A percentile compares a stretch with the other conserved stretches of the same genome.
Evolutionary conservation across 2,113 vertebrate species (phyloP).

Genomic region (Lophura nycthemera): DNA sequence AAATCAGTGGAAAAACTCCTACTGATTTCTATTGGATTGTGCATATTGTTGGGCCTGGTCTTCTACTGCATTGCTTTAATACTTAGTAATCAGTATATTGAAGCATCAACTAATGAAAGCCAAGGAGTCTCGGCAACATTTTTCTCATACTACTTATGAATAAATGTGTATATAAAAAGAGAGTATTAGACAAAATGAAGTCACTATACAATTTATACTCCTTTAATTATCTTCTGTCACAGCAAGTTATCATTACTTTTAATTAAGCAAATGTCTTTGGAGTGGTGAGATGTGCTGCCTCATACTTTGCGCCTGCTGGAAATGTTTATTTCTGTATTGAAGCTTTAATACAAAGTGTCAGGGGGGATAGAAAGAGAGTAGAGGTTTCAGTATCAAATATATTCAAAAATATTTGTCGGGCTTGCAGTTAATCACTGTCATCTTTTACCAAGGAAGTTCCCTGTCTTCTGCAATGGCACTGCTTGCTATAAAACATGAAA

Average conservation of each 20-base stretch:
- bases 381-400: neutral
- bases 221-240: conserved; percentile 36
- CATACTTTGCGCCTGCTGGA: neutral
- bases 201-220: neutral
- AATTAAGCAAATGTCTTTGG: neutral
- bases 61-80: neutral
- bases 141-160: neutral
- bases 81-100: neutral
- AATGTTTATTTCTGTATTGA: neutral
- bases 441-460: conserved; percentile 18
- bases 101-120: neutral
- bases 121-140: rapidly evolving
- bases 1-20: conserved; percentile 18
- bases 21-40: neutral
- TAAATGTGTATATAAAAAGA: neutral
- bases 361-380: neutral
- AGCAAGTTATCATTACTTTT: conserved; percentile 23
- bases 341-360: neutral
- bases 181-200: neutral
- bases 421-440: conserved; percentile 25
- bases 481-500: conserved; percentile 14
- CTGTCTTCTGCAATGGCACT: conserved; percentile 12
- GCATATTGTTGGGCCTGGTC: neutral
- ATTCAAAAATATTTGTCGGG: neutral
- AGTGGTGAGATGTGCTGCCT: neutral